Evolutionary conservation across 2,797 vertebrate species (phyloP).

Genomic region (Setipinna tenuifilis): DNA sequence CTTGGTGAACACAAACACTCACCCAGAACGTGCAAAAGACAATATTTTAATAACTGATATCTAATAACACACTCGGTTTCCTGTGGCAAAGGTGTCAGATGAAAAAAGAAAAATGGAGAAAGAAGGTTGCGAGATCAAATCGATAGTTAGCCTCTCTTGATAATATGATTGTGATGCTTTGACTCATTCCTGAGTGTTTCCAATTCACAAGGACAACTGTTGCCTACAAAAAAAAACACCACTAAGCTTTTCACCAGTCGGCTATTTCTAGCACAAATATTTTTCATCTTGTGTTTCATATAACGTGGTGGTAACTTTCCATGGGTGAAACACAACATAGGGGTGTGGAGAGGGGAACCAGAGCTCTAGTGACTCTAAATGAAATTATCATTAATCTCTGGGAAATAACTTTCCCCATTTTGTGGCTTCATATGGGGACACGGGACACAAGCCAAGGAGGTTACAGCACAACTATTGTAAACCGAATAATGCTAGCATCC

Average conservation of each 20-base stretch:
- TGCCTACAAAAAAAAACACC: background rate
- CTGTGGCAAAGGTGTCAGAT: too few relatives aligned
- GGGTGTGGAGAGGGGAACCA: too few relatives aligned
- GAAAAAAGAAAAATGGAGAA: too few relatives aligned
- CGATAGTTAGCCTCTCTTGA: too few relatives aligned
- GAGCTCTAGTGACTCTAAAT: background rate
- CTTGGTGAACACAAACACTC: background rate
- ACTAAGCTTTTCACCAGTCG: background rate
- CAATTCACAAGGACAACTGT: background rate
- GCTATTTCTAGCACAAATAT: background rate
- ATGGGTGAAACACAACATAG: background rate
- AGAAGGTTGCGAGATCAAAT: too few relatives aligned
- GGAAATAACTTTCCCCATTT: background rate
- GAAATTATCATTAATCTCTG: background rate
- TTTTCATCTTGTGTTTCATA: background rate
- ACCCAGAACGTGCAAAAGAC: too few relatives aligned
- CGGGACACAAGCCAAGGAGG: background rate
- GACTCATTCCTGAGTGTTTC: background rate
- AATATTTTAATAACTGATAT: too few relatives aligned
- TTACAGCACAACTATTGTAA: conserved; percentile 16
- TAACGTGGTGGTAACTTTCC: background rate
- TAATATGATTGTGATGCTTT: background rate
- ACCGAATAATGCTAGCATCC: background rate
- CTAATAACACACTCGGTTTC: too few relatives aligned
- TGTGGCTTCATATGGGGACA: background rate